Evolutionary conservation across 2,888 invertebrate genomes (phyloP), one percentile per base, ranked within the genome.

Genomic region (Rambutsinella grinnellia): DNA sequence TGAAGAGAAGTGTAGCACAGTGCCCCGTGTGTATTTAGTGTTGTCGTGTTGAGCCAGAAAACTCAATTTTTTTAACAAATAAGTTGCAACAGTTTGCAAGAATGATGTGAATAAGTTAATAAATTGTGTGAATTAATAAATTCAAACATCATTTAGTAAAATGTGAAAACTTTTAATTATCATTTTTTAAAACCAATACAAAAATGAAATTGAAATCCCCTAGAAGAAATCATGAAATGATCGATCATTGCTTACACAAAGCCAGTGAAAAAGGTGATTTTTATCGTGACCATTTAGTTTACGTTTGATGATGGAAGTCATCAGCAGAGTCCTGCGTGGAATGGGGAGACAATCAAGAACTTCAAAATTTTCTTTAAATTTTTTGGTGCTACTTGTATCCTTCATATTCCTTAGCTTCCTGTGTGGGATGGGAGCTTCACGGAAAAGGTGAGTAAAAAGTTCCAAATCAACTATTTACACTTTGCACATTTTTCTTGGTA

Each of bases 221-320:
- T n/a, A n/a, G n/a, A n/a, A n/a, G n/a, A n/a, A n/a, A n/a, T n/a
- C n/a, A n/a, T n/a, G n/a, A n/a, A n/a, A n/a, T n/a, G n/a, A n/a
- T n/a, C n/a, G n/a, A n/a, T n/a, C n/a, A n/a, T n/a, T n/a, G n/a
- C n/a, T n/a, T n/a, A n/a, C n/a, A n/a, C n/a, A n/a, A n/a, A n/a
- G n/a, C n/a, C n/a, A n/a, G n/a, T n/a, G n/a, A 36, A 47, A 13
- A 47, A 49, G 26, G 62, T 17, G 44, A 24, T 27, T 19, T 28
- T 36, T 36, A 36, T 13, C 36, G 36, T 15, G 28, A 2, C n/a
- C 6, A 19, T 23, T 60, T 46, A 19, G 10, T n/a, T 60, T n/a
- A 44, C 15, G 15, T 60, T 49, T 60, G 60, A 69, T 68, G 68
- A 68, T 68, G 68, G 69, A 69, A 28, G 53, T 60, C 60, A 69